A percentile compares a stretch with the other conserved stretches of the same genome.
Conservation (phyloP, 2,888 invertebrate genomes). For the Campoplex capitator region DNA sequence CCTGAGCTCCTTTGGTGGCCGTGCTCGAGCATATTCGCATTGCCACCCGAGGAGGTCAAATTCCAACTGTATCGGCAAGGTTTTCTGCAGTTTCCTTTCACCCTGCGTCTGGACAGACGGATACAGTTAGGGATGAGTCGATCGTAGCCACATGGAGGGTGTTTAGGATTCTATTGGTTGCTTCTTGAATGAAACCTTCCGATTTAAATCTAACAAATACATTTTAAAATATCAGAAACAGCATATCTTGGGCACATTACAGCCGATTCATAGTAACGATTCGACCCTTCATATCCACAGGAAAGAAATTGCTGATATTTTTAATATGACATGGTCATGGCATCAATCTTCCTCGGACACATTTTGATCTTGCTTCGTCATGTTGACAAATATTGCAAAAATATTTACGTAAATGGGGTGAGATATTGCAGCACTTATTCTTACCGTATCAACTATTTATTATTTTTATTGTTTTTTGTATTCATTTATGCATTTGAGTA, state of each 20-base stretch:
- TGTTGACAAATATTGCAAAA: neutral
- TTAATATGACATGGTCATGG: constrained; percentile 78
- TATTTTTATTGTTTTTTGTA: neutral
- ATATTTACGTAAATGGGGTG: neutral
- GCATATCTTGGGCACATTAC: neutral
- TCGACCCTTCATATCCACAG: constrained; percentile 48
- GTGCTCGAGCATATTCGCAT: neutral
- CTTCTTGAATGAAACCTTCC: neutral
- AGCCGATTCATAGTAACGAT: neutral
- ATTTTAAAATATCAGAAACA: neutral
- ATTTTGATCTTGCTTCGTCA: constrained; percentile 27
- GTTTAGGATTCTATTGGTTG: neutral
- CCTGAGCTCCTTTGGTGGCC: neutral
- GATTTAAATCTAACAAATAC: neutral
- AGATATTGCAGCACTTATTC: neutral
- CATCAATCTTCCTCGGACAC: constrained; percentile 40
- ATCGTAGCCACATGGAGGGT: neutral
- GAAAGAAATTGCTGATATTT: constrained; percentile 80
- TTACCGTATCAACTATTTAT: neutral
- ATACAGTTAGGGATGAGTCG: neutral
- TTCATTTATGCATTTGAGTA: neutral
- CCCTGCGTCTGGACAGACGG: neutral
- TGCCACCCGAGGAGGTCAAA: neutral
- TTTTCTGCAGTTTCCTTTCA: neutral
- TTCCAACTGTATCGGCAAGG: neutral